Percentiles rank a stretch among this genome's conserved stretches.
Conservation (phyloP, 64 coral and sea anemone species). For the Montipora sp. region DNA sequence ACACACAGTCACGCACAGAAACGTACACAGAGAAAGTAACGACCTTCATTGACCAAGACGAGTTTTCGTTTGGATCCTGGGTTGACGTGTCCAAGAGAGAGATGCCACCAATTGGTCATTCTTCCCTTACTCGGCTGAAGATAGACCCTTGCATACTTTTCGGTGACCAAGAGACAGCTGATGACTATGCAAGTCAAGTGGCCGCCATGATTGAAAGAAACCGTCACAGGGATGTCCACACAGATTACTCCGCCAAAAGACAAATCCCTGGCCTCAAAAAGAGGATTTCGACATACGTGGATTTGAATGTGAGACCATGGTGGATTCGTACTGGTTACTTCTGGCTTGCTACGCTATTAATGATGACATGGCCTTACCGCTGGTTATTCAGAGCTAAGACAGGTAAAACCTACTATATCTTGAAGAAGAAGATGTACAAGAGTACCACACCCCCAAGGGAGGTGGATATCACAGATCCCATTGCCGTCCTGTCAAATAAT, state of each 20-base stretch:
- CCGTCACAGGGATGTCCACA: slow-evolving; percentile 58
- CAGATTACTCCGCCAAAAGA: slow-evolving; percentile 53
- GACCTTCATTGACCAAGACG: slow-evolving; percentile 63
- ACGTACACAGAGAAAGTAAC: slow-evolving; percentile 79
- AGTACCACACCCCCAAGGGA: slow-evolving; percentile 62
- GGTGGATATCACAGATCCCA: slow-evolving; percentile 70
- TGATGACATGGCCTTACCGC: slow-evolving; percentile 84
- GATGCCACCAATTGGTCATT: slow-evolving; percentile 67
- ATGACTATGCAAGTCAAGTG: slow-evolving; percentile 63
- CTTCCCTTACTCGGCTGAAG: slow-evolving; percentile 70
- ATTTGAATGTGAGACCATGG: slow-evolving; percentile 58
- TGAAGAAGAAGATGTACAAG: slow-evolving; percentile 85
- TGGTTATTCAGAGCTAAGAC: slow-evolving; percentile 90
- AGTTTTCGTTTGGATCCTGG: slow-evolving; percentile 75
- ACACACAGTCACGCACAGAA: slow-evolving; percentile 71
- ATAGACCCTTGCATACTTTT: slow-evolving; percentile 65
- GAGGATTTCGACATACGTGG: slow-evolving; percentile 78
- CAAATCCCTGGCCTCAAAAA: slow-evolving; percentile 70
- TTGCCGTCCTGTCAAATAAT: slow-evolving; percentile 33
- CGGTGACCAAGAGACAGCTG: slow-evolving; percentile 75
- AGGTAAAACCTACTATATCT: slow-evolving; percentile 63
- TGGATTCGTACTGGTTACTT: slow-evolving; percentile 75
- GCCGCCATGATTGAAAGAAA: slow-evolving; percentile 68
- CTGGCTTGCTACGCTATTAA: slow-evolving; percentile 82
- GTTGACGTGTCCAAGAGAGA: slow-evolving; percentile 80